Evolutionary conservation across 2,888 invertebrate species (phyloP).

Genomic region (Chalcis sispes): DNA sequence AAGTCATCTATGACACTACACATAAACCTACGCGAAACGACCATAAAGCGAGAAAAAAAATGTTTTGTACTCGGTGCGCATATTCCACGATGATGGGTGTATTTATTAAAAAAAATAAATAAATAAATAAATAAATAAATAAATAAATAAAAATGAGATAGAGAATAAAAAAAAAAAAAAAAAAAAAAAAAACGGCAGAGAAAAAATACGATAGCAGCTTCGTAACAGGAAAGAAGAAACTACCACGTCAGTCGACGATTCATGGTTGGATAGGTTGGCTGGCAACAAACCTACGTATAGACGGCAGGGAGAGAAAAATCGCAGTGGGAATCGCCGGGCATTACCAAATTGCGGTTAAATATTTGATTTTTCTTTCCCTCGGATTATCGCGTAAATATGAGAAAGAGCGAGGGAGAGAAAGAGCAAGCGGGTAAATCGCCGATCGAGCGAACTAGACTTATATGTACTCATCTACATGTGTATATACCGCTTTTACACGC

Average conservation of each 20-base stretch:
- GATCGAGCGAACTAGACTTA: not conserved
- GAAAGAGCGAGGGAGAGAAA: slow-evolving; percentile 5
- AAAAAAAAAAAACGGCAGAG: slow-evolving; percentile 56
- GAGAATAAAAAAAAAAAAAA: not conserved
- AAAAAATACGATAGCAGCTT: slow-evolving; percentile 23
- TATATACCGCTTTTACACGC: slow-evolving; percentile 55
- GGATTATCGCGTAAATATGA: slow-evolving; percentile 32
- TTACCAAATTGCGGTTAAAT: slow-evolving; percentile 70
- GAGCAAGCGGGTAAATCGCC: not conserved
- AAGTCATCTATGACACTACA: too few relatives aligned
- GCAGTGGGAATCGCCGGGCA: slow-evolving; percentile 47
- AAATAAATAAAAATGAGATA: not conserved
- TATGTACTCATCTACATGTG: slow-evolving; percentile 34
- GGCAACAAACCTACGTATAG: not conserved
- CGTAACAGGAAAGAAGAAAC: not conserved
- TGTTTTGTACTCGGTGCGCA: too few relatives aligned
- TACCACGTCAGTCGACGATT: too few relatives aligned
- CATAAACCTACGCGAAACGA: too few relatives aligned
- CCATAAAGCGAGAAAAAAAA: too few relatives aligned
- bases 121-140: too few relatives aligned
- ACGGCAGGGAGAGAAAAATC: slow-evolving; percentile 44
- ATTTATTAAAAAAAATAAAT: too few relatives aligned
- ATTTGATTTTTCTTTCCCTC: slow-evolving; percentile 65
- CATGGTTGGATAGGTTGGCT: too few relatives aligned
- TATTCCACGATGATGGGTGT: too few relatives aligned